A percentile compares a stretch with the other conserved stretches of the same genome.
Conservation (phyloP, 53 echinoderm and acorn worm species). For the Echinometra lucunter region DNA sequence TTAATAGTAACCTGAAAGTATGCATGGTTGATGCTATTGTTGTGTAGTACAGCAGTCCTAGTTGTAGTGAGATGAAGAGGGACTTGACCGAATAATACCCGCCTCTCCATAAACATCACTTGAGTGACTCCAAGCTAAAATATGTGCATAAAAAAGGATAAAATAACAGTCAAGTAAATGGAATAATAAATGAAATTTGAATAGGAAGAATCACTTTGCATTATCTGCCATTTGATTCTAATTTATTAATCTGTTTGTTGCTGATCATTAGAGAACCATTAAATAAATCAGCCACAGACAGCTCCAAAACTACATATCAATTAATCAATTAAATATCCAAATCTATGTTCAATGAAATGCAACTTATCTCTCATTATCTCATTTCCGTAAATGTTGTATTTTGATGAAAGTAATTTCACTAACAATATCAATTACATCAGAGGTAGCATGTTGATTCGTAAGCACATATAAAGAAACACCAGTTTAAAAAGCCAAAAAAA, state of each 20-base stretch:
- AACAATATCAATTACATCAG: background rate
- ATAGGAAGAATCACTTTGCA: background rate
- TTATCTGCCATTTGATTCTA: no score
- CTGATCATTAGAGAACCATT: no score
- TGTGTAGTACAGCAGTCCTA: slow-evolving; percentile 93
- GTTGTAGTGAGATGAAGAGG: slow-evolving; percentile 97
- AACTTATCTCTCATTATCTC: no score
- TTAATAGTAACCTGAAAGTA: slow-evolving; percentile 89
- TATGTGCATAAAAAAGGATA: background rate
- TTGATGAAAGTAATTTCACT: no score
- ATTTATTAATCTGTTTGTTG: no score
- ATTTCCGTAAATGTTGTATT: no score
- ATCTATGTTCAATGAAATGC: no score
- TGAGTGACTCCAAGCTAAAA: slow-evolving; percentile 90
- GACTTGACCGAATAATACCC: slow-evolving; percentile 96
- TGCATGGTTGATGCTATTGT: slow-evolving; percentile 96
- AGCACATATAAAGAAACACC: no score
- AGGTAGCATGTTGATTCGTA: background rate
- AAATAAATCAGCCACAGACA: no score
- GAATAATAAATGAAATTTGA: background rate
- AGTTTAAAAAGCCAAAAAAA: background rate
- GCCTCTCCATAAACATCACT: slow-evolving; percentile 98
- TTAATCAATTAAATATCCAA: no score
- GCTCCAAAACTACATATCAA: no score
- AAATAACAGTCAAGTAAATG: background rate